phyloP scores from a whole-genome alignment of 2,113 vertebrate species.

The Colossoma macropomum region DNA sequence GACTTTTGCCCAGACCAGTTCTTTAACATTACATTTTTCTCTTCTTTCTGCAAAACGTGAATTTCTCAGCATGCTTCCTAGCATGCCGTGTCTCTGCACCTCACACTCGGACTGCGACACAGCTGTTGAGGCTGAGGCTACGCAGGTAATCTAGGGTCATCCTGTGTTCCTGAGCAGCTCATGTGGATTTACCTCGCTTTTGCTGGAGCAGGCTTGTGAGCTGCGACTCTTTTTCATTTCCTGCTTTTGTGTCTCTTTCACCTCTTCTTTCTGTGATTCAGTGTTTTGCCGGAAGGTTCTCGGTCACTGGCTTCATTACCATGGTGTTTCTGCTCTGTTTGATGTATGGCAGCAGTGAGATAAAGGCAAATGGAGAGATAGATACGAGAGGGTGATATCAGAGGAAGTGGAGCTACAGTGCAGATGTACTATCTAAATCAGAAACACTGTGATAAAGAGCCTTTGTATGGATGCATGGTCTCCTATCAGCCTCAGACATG shows the following conservation, averaged over 20 bases:
- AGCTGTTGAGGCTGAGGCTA: neutral
- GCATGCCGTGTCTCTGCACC: neutral
- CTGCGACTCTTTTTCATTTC: conserved; percentile 17
- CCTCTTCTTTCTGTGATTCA: neutral
- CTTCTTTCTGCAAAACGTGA: too few species aligned
- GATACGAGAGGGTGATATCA: conserved; percentile 38
- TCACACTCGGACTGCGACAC: neutral
- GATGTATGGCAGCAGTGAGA: conserved; percentile 36
- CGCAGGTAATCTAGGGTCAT: neutral
- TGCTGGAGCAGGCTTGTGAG: neutral
- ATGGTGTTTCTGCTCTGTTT: conserved; percentile 35
- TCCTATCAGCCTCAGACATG: neutral
- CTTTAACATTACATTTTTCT: too few species aligned
- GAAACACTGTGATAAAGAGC: conserved; percentile 34
- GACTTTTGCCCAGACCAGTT: too few species aligned
- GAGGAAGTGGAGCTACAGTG: conserved; percentile 30
- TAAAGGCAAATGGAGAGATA: conserved; percentile 19
- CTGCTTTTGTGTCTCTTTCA: neutral
- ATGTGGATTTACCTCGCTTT: neutral
- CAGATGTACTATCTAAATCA: conserved; percentile 41
- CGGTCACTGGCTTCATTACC: conserved; percentile 40
- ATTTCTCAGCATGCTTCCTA: neutral
- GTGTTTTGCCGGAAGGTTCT: conserved; percentile 30
- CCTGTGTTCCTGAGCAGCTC: neutral
- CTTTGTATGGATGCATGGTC: neutral